phyloP scores from a whole-genome alignment of 2,113 vertebrate species.

The Nibea albiflora region DNA sequence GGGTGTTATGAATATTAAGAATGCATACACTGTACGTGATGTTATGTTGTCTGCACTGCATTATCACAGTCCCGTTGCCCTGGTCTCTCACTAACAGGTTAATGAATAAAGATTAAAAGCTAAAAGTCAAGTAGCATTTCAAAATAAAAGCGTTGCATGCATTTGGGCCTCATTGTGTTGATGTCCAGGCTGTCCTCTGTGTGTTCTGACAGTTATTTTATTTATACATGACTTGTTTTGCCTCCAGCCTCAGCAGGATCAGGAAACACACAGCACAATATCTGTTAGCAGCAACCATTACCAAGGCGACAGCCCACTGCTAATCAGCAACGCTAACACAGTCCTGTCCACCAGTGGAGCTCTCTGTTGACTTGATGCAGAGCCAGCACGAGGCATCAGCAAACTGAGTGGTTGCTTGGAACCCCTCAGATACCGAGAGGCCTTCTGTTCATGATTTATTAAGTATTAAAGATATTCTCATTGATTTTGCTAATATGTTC shows the following conservation, averaged over 20 bases:
- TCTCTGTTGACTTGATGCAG: slow-evolving; percentile 20
- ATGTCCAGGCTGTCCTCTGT: slow-evolving; percentile 22
- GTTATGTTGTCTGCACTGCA: no score
- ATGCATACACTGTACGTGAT: no score
- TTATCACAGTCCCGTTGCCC: not conserved
- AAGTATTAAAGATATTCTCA: not conserved
- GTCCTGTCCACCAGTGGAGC: slow-evolving; percentile 10
- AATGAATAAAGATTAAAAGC: not conserved
- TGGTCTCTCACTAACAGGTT: not conserved
- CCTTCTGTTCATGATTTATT: not conserved
- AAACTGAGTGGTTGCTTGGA: slow-evolving; percentile 27
- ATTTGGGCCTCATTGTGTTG: not conserved
- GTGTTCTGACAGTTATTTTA: slow-evolving; percentile 16
- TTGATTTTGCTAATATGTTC: not conserved
- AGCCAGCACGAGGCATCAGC: slow-evolving; percentile 32
- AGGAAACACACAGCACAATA: slow-evolving; percentile 45
- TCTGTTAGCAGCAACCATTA: slow-evolving; percentile 42
- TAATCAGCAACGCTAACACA: slow-evolving; percentile 54
- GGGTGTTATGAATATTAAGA: no score
- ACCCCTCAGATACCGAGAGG: not conserved
- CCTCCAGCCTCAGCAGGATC: slow-evolving; percentile 47
- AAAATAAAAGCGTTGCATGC: slow-evolving; percentile 7
- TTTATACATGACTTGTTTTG: slow-evolving; percentile 19
- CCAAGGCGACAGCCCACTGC: slow-evolving; percentile 59
- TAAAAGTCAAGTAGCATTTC: not conserved